These are phyloP conservation scores for Hydractinia symbiolongicarpus DNA, from an alignment of 30 jellyfish, hydroid and myxozoan species.

Conservation along the genomic window DNA sequence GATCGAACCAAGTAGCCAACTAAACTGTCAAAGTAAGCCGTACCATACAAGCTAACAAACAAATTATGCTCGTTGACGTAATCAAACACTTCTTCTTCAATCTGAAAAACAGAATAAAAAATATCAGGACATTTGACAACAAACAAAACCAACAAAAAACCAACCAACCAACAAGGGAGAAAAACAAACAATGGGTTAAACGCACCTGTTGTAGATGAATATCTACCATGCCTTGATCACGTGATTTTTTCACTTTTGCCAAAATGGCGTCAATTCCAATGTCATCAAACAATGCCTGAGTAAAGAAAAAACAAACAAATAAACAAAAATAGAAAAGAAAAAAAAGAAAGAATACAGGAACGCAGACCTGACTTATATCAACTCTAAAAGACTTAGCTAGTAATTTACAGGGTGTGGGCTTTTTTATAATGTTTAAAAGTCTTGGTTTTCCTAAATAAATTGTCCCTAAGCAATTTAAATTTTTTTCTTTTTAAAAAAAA, in stretches of 20 bases:
- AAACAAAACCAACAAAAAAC: neutral
- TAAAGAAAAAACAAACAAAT: neutral
- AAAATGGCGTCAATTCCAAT: constrained; percentile 61
- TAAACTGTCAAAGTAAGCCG: constrained; percentile 50
- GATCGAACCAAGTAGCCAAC: constrained; percentile 56
- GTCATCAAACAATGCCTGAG: constrained; percentile 46
- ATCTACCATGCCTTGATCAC: constrained; percentile 58
- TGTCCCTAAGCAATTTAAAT: no score
- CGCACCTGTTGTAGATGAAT: constrained; percentile 70
- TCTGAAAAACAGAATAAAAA: constrained; percentile 27
- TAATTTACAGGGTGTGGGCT: no score
- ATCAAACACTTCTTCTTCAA: constrained; percentile 69
- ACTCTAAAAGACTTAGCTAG: no score
- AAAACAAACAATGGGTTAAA: neutral
- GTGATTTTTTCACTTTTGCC: constrained; percentile 48
- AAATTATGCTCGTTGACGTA: constrained; percentile 54
- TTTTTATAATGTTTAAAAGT: no score
- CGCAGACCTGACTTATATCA: no score
- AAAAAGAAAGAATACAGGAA: no score
- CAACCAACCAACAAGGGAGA: neutral
- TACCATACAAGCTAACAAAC: constrained; percentile 34
- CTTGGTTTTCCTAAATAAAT: no score
- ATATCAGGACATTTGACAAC: neutral
- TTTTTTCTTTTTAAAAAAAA: no score
- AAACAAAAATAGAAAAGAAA: no score